Conservation (phyloP, 2,113 vertebrate genomes). For the Phalacrocorax aristotelis region DNA sequence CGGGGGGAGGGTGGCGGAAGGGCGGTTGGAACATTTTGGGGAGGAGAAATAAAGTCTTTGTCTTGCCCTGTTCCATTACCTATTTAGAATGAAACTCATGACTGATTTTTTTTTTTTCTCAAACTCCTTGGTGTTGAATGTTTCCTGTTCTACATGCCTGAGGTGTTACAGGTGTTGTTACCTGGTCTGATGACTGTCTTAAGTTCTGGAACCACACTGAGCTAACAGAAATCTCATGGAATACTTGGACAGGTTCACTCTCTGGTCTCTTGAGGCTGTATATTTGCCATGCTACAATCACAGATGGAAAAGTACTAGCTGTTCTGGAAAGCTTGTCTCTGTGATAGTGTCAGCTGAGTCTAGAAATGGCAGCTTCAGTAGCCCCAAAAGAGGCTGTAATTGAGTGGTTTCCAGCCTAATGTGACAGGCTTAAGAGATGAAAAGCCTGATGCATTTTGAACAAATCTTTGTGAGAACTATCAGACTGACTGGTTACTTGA, state of each 20-base stretch:
- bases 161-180: background rate
- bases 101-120: too few relatives aligned
- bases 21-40: accelerated
- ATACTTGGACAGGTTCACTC: background rate
- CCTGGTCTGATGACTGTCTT: background rate
- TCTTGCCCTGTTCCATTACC: background rate
- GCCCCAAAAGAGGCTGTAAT: background rate
- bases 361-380: background rate
- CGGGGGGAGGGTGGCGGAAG: too few relatives aligned
- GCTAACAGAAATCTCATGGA: background rate
- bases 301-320: background rate
- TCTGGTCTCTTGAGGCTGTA: background rate
- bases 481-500: background rate
- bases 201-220: background rate
- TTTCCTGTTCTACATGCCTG: background rate
- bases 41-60: background rate
- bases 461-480: background rate
- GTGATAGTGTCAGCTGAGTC: background rate
- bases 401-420: background rate
- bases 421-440: background rate
- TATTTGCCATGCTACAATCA: background rate
- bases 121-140: background rate
- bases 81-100: background rate
- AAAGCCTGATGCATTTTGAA: background rate
- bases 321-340: background rate